Conservation (phyloP, 1,140 invertebrate genomes). For the Drosophila subpulchrella region DNA sequence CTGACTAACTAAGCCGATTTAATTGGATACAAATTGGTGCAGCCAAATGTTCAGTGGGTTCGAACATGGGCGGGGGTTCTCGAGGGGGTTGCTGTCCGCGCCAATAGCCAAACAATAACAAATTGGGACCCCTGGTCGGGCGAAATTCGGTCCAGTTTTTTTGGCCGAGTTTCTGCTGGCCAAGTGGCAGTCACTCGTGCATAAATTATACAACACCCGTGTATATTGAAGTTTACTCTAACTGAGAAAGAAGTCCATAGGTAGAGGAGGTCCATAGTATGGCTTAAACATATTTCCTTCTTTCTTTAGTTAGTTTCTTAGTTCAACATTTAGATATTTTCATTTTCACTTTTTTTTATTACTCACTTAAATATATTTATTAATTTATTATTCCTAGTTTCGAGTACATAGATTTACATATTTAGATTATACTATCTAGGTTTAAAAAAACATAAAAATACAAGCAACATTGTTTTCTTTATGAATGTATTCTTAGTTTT, state of each 20-base stretch:
- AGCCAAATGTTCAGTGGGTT: conserved; percentile 25
- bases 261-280: neutral
- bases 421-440: too few relatives aligned
- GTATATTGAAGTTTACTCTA: conserved; percentile 18
- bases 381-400: too few relatives aligned
- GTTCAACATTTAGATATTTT: too few relatives aligned
- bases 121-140: conserved; percentile 32
- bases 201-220: conserved; percentile 47
- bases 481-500: too few relatives aligned
- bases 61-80: neutral
- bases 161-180: conserved; percentile 34
- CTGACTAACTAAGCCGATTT: conserved; percentile 58
- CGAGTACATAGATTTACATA: too few relatives aligned
- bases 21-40: conserved; percentile 65
- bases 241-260: neutral
- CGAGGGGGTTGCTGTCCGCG: conserved; percentile 3
- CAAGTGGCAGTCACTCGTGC: conserved; percentile 50
- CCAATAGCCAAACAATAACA: conserved; percentile 53
- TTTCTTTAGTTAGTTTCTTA: too few relatives aligned
- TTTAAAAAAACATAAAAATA: too few relatives aligned
- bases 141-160: conserved; percentile 21
- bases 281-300: too few relatives aligned
- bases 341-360: too few relatives aligned
- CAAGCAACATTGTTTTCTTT: too few relatives aligned
- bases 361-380: too few relatives aligned